Evolutionary conservation across 2,888 invertebrate species (phyloP), one percentile per base, ranked within the genome.

Genomic region (Hypolimnas misippus): DNA sequence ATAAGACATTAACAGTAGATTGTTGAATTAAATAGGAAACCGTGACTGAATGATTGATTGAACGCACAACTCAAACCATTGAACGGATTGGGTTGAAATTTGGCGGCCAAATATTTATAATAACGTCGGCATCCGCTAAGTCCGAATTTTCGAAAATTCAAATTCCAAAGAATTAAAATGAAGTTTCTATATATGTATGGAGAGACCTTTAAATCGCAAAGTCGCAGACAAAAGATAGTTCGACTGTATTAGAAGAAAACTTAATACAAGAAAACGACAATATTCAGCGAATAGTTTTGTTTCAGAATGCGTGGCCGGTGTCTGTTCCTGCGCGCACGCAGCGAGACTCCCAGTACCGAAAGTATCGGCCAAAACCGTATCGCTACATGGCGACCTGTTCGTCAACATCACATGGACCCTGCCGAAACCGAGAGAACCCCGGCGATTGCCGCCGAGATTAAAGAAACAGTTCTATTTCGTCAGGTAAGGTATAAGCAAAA

Each of bases 281-380:
- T 17, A 65, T 63, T 57, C 3, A 63, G 8, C 29, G 0, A 7
- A 35, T 8, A 61, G 49, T 58, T 59, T 38, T 44, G 42, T 73
- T 70, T 0, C 78, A 92, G 92, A 92, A 73, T 92, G 92, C 69
- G 87, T 83, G 8, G 74, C 73, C 0, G 87, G 83, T 0, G 82
- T 91, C 0, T 92, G 92, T 63, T 91, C 92, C 0, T 92, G 92
- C 66, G 90, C 83, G 0, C 86, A 92, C 68, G 73, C 81, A 0
- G 81, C 83, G 0, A 84, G 85, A 0, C 79, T 91, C 5, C 92
- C 92, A 0, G 59, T 57, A 10, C 92, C 92, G 0, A 33, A 52
- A 0, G 89, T 91, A 10, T 54, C 69, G 0, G 85, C 90, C 0
- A 61, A 68, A 0, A 73, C 76, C 0, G 70, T 87, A 14, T 71